A percentile compares a stretch with the other conserved stretches of the same genome.
phyloP scores from a whole-genome alignment of 2,888 invertebrate species.

The Drosophila anomalata region DNA sequence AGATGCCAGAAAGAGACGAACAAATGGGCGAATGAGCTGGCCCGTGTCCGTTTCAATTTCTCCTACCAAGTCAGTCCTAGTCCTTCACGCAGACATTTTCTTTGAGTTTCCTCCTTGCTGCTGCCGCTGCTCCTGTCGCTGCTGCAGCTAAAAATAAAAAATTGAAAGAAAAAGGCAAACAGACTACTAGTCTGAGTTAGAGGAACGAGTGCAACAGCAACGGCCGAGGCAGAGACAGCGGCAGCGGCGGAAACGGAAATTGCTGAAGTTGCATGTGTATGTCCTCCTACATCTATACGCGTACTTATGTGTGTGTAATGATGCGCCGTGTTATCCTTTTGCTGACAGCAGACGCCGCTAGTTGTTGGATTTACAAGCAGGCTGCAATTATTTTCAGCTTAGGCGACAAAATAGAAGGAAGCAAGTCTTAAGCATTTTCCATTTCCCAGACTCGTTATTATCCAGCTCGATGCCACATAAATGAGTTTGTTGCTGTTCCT shows the following conservation, averaged over 20 bases:
- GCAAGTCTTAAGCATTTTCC: constrained; percentile 80
- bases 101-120: constrained; percentile 50
- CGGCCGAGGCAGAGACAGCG: constrained; percentile 51
- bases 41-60: constrained; percentile 73
- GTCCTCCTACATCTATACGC: neutral
- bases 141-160: constrained; percentile 49
- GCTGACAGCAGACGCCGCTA: constrained; percentile 61
- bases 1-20: constrained; percentile 8
- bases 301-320: constrained; percentile 57
- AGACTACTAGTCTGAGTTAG: constrained; percentile 11
- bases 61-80: constrained; percentile 49
- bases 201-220: constrained; percentile 43
- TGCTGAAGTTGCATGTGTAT: constrained; percentile 72
- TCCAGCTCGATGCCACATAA: constrained; percentile 56
- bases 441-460: constrained; percentile 49
- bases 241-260: constrained; percentile 75
- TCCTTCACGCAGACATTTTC: constrained; percentile 70
- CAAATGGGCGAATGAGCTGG: constrained; percentile 29
- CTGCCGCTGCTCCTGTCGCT: neutral
- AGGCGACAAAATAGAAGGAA: constrained; percentile 82
- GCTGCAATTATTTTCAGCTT: constrained; percentile 83
- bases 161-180: constrained; percentile 21
- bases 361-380: constrained; percentile 75
- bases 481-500: constrained; percentile 51
- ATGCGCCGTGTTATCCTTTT: constrained; percentile 65